Percentiles rank a stretch among this genome's conserved stretches.
Conservation (phyloP, 37 sponge, comb jelly and placozoan genomes). For the Spongilla lacustris region DNA sequence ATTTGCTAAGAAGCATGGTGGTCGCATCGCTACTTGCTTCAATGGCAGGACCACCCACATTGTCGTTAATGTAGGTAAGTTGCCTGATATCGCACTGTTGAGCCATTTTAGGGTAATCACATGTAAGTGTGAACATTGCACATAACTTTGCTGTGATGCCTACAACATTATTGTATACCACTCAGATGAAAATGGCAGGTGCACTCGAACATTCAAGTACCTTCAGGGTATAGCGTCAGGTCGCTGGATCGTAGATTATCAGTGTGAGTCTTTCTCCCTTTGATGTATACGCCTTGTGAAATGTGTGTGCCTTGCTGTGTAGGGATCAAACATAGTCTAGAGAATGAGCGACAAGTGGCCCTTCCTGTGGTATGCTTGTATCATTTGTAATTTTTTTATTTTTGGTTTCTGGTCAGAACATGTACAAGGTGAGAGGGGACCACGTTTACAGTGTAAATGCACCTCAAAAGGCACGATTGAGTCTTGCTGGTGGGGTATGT, state of each 20-base stretch:
- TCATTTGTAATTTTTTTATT: not conserved
- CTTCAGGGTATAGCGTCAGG: conserved; percentile 35
- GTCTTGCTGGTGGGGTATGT: not conserved
- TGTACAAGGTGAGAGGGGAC: conserved; percentile 21
- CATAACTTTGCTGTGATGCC: no score
- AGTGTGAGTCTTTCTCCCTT: not conserved
- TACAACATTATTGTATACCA: no score
- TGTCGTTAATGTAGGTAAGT: not conserved
- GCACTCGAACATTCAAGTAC: conserved; percentile 52
- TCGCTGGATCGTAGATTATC: conserved; percentile 15
- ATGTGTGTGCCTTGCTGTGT: not conserved
- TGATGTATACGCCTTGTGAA: not conserved
- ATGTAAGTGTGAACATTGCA: no score
- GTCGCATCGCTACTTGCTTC: conserved; percentile 29
- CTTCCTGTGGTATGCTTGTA: not conserved
- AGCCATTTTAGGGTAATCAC: no score
- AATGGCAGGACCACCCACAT: conserved; percentile 29
- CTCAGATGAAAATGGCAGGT: conserved; percentile 39
- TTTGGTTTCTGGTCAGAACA: not conserved
- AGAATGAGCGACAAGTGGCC: not conserved
- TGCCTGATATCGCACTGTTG: no score
- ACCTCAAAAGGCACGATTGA: not conserved
- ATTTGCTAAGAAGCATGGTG: conserved; percentile 17
- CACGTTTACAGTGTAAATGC: not conserved
- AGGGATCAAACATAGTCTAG: conserved; percentile 11